Conservation (phyloP, 1,140 invertebrate genomes). For the Lutraria rhynchaena region DNA sequence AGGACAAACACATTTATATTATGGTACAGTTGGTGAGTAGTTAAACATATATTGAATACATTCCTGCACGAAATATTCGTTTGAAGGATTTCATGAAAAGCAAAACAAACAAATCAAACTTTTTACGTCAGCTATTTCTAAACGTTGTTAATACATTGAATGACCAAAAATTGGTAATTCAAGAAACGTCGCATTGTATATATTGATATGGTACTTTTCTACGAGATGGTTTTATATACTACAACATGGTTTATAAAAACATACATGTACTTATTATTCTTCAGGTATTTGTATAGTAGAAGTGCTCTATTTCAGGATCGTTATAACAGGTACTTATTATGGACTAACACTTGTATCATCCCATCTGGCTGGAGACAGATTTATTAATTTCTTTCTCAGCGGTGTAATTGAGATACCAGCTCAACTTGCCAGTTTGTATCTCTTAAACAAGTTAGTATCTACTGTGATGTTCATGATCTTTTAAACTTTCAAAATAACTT, state of each 20-base stretch:
- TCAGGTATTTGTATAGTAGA: neutral
- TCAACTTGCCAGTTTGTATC: constrained; percentile 83
- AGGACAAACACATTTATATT: neutral
- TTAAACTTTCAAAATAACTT: too few species aligned
- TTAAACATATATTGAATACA: too few species aligned
- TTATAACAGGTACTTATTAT: constrained; percentile 62
- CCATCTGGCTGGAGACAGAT: constrained; percentile 68
- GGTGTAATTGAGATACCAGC: constrained; percentile 90
- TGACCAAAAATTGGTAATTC: neutral
- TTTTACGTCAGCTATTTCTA: neutral
- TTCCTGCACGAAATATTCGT: too few species aligned
- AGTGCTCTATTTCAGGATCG: constrained; percentile 42
- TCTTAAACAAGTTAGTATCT: constrained; percentile 47
- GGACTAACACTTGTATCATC: constrained; percentile 83
- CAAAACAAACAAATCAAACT: too few species aligned
- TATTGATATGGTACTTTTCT: neutral
- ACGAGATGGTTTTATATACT: neutral
- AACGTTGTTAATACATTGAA: neutral
- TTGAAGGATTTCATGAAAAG: too few species aligned
- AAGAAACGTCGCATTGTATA: neutral
- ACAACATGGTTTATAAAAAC: neutral
- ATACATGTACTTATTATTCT: neutral
- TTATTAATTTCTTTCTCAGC: constrained; percentile 71
- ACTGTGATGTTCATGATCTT: too few species aligned
- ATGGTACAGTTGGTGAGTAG: too few species aligned